Base-by-base conservation (phyloP, 2,797 vertebrate species). In the Falco cherrug region DNA sequence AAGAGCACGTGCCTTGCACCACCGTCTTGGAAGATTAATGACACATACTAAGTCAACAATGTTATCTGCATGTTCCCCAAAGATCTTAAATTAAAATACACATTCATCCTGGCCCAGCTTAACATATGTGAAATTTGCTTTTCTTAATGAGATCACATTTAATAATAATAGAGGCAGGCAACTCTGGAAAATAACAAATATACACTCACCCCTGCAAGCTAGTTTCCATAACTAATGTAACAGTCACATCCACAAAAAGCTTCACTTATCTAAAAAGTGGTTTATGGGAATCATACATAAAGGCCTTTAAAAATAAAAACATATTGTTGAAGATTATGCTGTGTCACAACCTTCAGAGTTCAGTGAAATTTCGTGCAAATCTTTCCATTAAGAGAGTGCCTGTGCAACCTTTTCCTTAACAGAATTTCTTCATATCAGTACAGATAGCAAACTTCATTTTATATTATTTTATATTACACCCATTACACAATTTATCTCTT, bases 11-110 rank as follows among this genome's bases (percentile, higher is more conserved):
- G 64, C 45, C 78, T 84, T 76, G 56, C 61, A 77, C 51, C 75
- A 89, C 54, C 5, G 7, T 67, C 68, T 74, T 93, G 37, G 64
- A 95, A 95, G 87, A 95, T 87, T 90, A 93, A 95, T 88, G 85
- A 57, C 37, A 86, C 35, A 43, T 67, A 84, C 39, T 82, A 90
- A 90, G 77, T 94, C 85, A 96, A 96, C 85, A 96, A 57, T 76
- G 91, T 81, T 88, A 95, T 90, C 73, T 90, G 45, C 59, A 41
- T 45, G 51, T 73, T 96, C 63, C 73, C 39, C 56, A 69, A 94
- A 93, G 89, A 84, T 91, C 80, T 91, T 67, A 90, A 87, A 91
- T 94, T 78, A 88, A 96, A 96, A 93, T 57, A 94, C 76, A 90
- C 59, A 92, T 84, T 86, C 53, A 88, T 84, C 60, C 51, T 88